Base-by-base conservation (phyloP, 2,888 invertebrate species). In the Plagodis dolabraria region DNA sequence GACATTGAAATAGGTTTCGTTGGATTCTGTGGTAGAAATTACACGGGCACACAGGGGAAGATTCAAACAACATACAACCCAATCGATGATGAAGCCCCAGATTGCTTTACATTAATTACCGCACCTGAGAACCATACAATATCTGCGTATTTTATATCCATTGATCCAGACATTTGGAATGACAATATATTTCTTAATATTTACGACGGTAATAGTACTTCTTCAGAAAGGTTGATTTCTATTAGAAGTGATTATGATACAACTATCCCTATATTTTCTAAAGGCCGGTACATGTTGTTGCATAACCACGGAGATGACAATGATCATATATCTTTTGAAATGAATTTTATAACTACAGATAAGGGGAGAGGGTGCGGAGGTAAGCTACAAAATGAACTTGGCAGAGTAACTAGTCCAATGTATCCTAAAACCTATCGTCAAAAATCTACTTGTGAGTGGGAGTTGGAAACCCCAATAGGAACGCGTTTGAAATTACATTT, bases 11-110 rank as follows among this genome's bases (percentile, higher is more conserved):
- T 95, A 63, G 80, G 85, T n/a, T 82, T 87, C 34, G 83, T 93
- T 33, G 93, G 94, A 90, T 87, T 80, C 64, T 89, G 87, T 65
- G 82, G 83, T 0, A 82, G 95, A 64, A 97, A 96, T 71, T 97
- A 95, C 73, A 95, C 95, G 0, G 94, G 93, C 0, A 76, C 92
- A 0, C 95, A 96, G 75, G 98, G 98, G 2, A 93, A 96, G 72
- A 93, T 98, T 48, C 85, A 87, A 52, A 85, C 92, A 8, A 63
- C 75, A 8, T 58, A 79, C 76, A 51, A 22, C 56, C 12, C 43
- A 47, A 38, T n/a, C 42, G 42, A 7, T 4, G 22, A 12, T 0
- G 51, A 57, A 4, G 22, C 42, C 6, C 5, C 0, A 7, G 82
- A 90, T 65, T 98, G 98, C 79, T 92, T 92, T 66, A 93, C 95